Base-by-base conservation (phyloP, 2,797 vertebrate genomes). In the Microtus obscurus region DNA sequence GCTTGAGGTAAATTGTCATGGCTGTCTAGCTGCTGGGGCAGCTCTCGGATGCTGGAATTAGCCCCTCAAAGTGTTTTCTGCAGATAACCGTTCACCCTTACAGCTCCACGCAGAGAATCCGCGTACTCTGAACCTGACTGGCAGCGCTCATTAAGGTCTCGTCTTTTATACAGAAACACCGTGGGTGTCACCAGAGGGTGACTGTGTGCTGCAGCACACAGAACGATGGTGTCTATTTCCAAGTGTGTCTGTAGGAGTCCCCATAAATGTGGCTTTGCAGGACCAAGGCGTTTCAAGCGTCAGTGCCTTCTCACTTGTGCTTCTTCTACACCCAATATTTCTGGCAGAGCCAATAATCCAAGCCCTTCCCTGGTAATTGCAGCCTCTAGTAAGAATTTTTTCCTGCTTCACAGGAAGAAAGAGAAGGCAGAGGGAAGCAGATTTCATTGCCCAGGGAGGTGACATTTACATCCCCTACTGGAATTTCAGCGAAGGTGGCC, bases 391-490 rank as follows among this genome's bases (percentile, higher is more conserved):
- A 9, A 27, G 29, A 6, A 1, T 3, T 59, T 27, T 6, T 2
- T 11, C 25, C 4, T 56, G 87, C 61, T 73, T 37, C 31, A 7
- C 6, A 23, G 51, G 21, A 48, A 56, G 21, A 51, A 56, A 63
- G 19, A 61, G 11, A 63, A 53, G 34, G 3, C 4, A 2, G 14
- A 45, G 7, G 40, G 40, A 43, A 27, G 51, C 0, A 27, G 71
- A 14, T 11, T 10, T 6, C 7, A 12, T 0, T 6, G 3, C n/a
- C 67, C 29, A 37, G 23, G 4, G 7, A 5, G 9, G 1, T 77
- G 87, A 25, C 11, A 0, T 21, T 53, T 69, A 91, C 9, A 23
- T 13, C 27, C 10, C 7, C 14, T 63, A 34, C 40, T 51, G 51
- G 1, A 45, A 81, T 69, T 34, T 45, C 10, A 43, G 23, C 9